Percentiles rank a stretch among this genome's conserved stretches.
These are phyloP conservation scores for Willisornis vidua DNA, from an alignment of 2,113 vertebrate species.

Conservation along the genomic window DNA sequence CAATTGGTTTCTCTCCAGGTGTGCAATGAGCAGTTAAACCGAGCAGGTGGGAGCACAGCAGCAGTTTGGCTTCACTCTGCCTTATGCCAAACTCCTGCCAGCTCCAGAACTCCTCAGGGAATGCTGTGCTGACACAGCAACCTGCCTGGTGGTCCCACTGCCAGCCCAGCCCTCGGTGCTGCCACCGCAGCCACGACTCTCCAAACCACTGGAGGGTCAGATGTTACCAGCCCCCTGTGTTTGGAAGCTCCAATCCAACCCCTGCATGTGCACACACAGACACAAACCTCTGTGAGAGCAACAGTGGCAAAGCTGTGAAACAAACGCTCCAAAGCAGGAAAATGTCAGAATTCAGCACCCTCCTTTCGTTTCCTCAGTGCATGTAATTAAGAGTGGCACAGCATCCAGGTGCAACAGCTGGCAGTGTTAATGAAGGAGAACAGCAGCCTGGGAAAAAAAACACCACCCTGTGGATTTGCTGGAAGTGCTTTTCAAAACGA, in stretches of 20 bases:
- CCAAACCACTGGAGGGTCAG: neutral
- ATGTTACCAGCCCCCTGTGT: neutral
- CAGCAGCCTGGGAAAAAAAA: neutral
- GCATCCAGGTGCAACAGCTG: slow-evolving; percentile 20
- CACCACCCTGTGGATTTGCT: neutral
- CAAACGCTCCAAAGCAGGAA: neutral
- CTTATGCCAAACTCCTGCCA: neutral
- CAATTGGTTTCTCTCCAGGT: neutral
- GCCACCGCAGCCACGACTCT: neutral
- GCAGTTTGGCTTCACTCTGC: neutral
- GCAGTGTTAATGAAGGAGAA: slow-evolving; percentile 50
- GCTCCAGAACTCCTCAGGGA: rapidly evolving
- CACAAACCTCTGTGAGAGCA: neutral
- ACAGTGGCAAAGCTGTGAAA: neutral
- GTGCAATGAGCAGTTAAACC: neutral
- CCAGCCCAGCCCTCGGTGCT: neutral
- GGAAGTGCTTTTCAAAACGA: slow-evolving; percentile 15
- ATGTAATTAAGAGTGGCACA: neutral
- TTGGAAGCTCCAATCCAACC: neutral
- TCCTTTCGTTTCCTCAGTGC: neutral
- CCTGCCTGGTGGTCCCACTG: neutral
- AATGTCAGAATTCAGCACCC: slow-evolving; percentile 2
- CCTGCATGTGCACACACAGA: neutral
- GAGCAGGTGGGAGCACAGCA: neutral
- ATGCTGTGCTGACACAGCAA: neutral